Evolutionary conservation across 2,113 vertebrate genomes (phyloP), one percentile per base, ranked within the genome.

Genomic region (Butorides virescens): DNA sequence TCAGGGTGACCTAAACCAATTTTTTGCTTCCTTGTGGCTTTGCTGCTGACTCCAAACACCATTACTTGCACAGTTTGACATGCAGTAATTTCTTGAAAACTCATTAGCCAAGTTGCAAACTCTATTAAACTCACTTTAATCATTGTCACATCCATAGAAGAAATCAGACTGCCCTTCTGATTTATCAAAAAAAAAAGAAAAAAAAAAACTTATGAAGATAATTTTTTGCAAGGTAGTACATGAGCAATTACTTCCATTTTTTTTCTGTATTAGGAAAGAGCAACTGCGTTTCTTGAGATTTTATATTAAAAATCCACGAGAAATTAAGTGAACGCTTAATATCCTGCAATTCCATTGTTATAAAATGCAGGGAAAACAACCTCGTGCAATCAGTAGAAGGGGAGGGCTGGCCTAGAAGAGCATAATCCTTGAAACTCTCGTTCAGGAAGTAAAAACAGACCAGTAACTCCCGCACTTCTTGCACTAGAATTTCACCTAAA

Each of bases 1-100:
- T 94, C 16, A 30, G 71, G 16, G 5, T 77, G 32, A 55, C 63
- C 50, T 50, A 58, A 94, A 92, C 46, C 73, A 81, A 30, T 81
- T 88, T 95, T 95, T 88, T 92, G n/a, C 32, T 90, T 94, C 81
- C 26, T 79, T 88, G 85, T 94, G 95, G 92, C 92, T 96, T 95
- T 92, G 81, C 55, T 96, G 77, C 74, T 82, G 67, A 62, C 67
- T 95, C 63, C 67, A 94, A 86, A 77, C 81, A 72, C 42, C 58
- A 86, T 83, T 95, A 79, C 71, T 95, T 80, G 85, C 88, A 58
- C 88, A 86, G 88, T 90, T 86, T 88, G 83, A 86, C 55, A 21
- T n/a, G 39, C 63, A 86, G 5, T 47, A 17, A 90, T 93, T 94
- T 74, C 68, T 39, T 93, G 62, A 96, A 92, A 84, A 74, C 71